Percentiles rank a stretch among this genome's conserved stretches.
Conservation (phyloP, 2,113 vertebrate species). For the Setophaga coronata region DNA sequence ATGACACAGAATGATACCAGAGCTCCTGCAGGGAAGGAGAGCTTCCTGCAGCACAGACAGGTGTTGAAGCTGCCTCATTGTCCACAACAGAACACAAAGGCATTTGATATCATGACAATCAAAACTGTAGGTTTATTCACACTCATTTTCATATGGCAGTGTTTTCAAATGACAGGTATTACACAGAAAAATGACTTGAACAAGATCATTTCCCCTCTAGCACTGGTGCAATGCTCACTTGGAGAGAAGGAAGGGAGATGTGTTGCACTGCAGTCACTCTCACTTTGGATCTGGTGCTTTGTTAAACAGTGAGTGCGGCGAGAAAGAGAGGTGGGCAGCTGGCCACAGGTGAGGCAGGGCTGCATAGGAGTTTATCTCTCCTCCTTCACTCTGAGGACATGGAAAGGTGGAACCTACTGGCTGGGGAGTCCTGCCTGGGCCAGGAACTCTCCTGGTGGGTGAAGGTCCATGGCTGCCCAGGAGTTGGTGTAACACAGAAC, state of each 20-base stretch:
- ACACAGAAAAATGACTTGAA: background rate
- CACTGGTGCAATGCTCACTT: rapidly evolving
- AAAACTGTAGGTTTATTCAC: background rate
- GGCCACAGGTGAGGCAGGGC: background rate
- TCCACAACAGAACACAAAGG: background rate
- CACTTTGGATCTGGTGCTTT: background rate
- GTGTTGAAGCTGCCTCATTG: background rate
- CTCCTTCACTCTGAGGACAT: rapidly evolving
- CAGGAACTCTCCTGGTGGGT: too few relatives aligned
- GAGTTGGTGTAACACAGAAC: rapidly evolving
- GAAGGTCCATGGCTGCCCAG: background rate
- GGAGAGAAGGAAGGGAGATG: background rate
- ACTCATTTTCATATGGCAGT: background rate
- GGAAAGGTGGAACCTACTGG: background rate
- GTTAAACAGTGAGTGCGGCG: background rate
- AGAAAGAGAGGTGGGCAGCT: background rate
- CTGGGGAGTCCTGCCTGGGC: background rate
- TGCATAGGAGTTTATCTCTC: background rate
- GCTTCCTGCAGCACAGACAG: background rate
- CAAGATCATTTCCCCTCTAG: background rate
- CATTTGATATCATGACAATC: background rate
- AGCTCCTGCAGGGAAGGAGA: background rate
- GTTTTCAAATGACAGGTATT: background rate
- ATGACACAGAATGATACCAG: background rate
- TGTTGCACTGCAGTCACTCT: background rate